Conservation (phyloP, 2,888 invertebrate genomes). For the Dascillus cervinus region DNA sequence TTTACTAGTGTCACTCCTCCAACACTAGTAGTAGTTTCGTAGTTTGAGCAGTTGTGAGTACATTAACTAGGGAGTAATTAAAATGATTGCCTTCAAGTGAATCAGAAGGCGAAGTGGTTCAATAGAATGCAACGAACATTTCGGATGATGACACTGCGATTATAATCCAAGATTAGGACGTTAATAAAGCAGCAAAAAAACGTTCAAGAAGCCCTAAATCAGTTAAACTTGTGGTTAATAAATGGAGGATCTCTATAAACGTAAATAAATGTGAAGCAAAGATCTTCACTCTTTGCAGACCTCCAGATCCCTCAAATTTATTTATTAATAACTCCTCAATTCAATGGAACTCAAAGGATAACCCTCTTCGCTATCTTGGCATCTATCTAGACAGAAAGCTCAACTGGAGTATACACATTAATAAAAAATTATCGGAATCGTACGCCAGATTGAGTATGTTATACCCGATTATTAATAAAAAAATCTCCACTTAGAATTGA, state of each 20-base stretch:
- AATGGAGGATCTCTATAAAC: constrained; percentile 1
- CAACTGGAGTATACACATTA: constrained; percentile 1
- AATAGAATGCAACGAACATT: too few relatives aligned
- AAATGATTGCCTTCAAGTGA: too few relatives aligned
- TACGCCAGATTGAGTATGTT: constrained; percentile 2
- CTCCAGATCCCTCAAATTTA: constrained; percentile 1
- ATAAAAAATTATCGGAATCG: constrained; percentile 2
- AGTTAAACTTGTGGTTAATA: constrained; percentile 2
- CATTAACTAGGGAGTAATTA: too few relatives aligned
- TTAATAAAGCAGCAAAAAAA: constrained; percentile 1
- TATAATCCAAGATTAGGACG: not conserved
- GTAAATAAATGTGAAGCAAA: constrained; percentile 2
- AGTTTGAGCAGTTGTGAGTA: too few relatives aligned
- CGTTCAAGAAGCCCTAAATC: constrained; percentile 1
- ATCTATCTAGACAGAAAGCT: constrained; percentile 1
- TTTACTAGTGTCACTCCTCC: too few relatives aligned
- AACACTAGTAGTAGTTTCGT: too few relatives aligned
- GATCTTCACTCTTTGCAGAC: constrained; percentile 2
- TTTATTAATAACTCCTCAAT: constrained; percentile 1
- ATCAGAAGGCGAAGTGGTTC: too few relatives aligned
- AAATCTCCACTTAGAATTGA: constrained; percentile 2
- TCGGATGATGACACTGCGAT: constrained; percentile 2
- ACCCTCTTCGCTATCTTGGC: not conserved
- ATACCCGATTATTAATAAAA: constrained; percentile 2
- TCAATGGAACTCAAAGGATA: constrained; percentile 2